Evolutionary conservation across 2,888 invertebrate genomes (phyloP).

Genomic region (Epinotia ramella): DNA sequence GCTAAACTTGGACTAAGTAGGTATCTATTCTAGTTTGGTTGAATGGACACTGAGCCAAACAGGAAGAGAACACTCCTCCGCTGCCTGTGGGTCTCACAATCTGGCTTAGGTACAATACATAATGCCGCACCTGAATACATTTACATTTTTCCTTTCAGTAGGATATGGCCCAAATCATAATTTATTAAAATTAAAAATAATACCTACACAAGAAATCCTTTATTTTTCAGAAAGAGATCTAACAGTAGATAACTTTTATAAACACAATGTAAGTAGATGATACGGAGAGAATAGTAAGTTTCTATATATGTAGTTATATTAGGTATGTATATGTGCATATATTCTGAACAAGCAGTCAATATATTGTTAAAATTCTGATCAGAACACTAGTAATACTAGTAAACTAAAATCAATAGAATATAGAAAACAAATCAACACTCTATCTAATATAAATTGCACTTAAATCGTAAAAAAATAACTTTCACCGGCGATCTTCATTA

Average conservation of each 20-base stretch:
- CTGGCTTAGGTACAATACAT: not conserved
- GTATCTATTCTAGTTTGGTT: too few species aligned
- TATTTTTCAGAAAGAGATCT: constrained; percentile 1
- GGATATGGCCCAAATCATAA: constrained; percentile 36
- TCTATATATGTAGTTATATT: constrained; percentile 11
- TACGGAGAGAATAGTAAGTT: constrained; percentile 6
- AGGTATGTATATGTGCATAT: constrained; percentile 22
- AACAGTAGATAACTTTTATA: constrained; percentile 23
- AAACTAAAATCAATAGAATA: constrained; percentile 52
- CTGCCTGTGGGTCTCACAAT: not conserved
- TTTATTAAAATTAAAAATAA: constrained; percentile 33
- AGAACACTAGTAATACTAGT: constrained; percentile 28
- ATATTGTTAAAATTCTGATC: constrained; percentile 40
- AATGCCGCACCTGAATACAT: constrained; percentile 1
- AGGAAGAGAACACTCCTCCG: not conserved
- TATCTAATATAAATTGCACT: constrained; percentile 68
- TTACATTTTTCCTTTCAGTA: constrained; percentile 18
- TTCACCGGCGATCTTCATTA: constrained; percentile 24
- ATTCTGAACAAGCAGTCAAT: constrained; percentile 36
- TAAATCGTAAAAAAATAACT: constrained; percentile 43
- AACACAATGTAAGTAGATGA: constrained; percentile 6
- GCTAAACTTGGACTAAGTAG: too few species aligned
- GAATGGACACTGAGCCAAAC: not conserved
- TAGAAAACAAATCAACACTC: constrained; percentile 68
- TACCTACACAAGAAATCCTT: constrained; percentile 26